A percentile compares a stretch with the other conserved stretches of the same genome.
phyloP scores from a whole-genome alignment of 1,140 invertebrate species.

The Polypedilum pembai region DNA sequence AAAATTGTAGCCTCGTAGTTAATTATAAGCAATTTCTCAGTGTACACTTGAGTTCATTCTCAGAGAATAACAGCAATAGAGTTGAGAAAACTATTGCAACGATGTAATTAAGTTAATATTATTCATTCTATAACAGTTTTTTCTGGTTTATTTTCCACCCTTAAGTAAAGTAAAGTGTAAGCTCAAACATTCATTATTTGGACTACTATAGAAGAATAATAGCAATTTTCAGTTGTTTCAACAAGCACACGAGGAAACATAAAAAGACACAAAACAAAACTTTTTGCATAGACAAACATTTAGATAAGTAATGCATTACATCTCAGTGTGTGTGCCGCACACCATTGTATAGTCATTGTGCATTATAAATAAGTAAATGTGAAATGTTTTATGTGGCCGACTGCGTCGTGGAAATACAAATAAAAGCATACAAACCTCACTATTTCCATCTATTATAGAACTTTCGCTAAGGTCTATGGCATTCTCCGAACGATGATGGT shows the following conservation, averaged over 20 bases:
- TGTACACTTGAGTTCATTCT: neutral
- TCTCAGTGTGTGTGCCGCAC: constrained; percentile 31
- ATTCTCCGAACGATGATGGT: constrained; percentile 42
- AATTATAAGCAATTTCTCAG: constrained; percentile 13
- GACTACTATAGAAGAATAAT: neutral
- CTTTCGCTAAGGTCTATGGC: constrained; percentile 43
- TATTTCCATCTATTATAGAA: constrained; percentile 42
- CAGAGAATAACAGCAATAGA: neutral
- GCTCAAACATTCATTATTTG: neutral
- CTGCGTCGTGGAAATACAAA: neutral
- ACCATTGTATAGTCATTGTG: neutral
- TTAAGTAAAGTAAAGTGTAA: too few species aligned
- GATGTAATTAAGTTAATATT: constrained; percentile 14
- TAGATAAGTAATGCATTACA: constrained; percentile 25
- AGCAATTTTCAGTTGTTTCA: too few species aligned
- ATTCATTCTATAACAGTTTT: constrained; percentile 14
- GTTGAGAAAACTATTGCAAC: neutral
- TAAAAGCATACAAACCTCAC: constrained; percentile 40
- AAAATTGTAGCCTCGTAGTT: neutral
- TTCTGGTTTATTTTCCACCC: neutral
- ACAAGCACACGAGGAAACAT: too few species aligned
- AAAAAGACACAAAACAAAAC: neutral
- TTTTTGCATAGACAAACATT: constrained; percentile 8
- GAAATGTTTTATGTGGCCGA: neutral
- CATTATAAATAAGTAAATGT: neutral